Base-by-base conservation (phyloP, 2,797 vertebrate genomes). In the Prunella strophiata region DNA sequence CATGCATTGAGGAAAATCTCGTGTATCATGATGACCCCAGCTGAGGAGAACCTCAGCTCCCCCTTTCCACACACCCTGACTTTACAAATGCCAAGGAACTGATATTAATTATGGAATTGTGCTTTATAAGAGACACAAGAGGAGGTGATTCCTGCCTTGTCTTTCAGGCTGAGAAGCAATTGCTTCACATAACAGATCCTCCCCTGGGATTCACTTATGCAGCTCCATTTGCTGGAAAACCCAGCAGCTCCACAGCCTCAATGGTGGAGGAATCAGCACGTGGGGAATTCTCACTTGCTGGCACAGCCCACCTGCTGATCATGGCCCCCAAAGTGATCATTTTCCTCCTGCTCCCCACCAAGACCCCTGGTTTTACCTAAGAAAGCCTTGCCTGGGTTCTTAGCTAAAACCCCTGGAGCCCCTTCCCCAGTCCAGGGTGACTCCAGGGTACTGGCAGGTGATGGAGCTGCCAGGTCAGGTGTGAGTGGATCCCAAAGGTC, bases 401-500 rank as follows among this genome's bases (percentile, higher is more conserved):
- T 5, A 4, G 65, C 6, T n/a, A 7, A 34, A 26, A 34, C 4
- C 51, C n/a, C 7, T 1, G 32, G 32, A 26, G 9, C 13, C 55
- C 13, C 21, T 4, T 2, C 30, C 29, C 22, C 0, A 7, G 22
- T 40, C 19, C n/a, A 7, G 5, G 73, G 6, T 8, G 65, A 1
- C 30, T 7, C 4, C 16, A 20, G 30, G n/a, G 29, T 7, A 0
- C 0, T 3, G 29, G 25, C 34, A 11, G 84, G 32, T 4, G 43
- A 7, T 2, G 77, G n/a, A 11, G 1, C 30, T 7, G 47, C 54
- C 76, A 16, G 70, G 5, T 0, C 5, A 2, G 38, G 5, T 4
- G 30, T 9, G 8, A 34, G n/a, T 0, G 9, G 38, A 1, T 0
- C 1, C 3, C 0, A 3, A 30, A 32, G 47, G 50, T 29, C 23